Evolutionary conservation across 1,140 invertebrate genomes (phyloP), one percentile per base, ranked within the genome.

Genomic region (Sminthurinus signatus): DNA sequence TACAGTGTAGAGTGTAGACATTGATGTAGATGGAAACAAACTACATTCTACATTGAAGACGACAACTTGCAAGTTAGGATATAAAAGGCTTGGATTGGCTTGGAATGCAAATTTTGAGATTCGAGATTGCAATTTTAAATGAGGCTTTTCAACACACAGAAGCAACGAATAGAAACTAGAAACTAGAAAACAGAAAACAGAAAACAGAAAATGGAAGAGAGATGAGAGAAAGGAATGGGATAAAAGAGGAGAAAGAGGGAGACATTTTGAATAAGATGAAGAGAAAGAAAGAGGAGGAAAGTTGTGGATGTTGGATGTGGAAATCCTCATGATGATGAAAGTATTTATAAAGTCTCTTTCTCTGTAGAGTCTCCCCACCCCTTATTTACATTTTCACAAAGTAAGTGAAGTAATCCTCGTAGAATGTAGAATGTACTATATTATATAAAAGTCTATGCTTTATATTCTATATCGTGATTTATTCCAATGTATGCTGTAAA

Each of bases 81-180:
- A 10, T n/a, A 42, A 48, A 25, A 21, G n/a, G 17, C n/a, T 48
- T n/a, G 39, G 10, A 10, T 10, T 42, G 5, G 44, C 23, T 48
- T 48, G 25, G 50, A 52, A 52, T 52, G 50, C 50, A 52, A 52
- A 52, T 52, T 14, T 28, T 14, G 50, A 52, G 50, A 27, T 14
- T 28, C 8, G 50, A 52, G 50, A 52, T 52, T 52, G 50, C 50
- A 52, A 52, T 52, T 52, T 52, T 5, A 52, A 52, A 52, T 52
- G 27, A 52, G 50, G 50, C 50, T 52, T 52, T 52, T 29, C 50
- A 27, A 52, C 25, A 27, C 2, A 15, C 15, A 48, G n/a, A n/a
- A 19, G 21, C 46, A 10, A 12, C 10, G 46, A 12, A 8, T 8
- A 23, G 46, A 5, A 12, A 19, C 10, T 15, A 19, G 21, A 10